A percentile compares a stretch with the other conserved stretches of the same genome.
Conservation (phyloP, 2,113 vertebrate genomes). For the Scolopax mira region DNA sequence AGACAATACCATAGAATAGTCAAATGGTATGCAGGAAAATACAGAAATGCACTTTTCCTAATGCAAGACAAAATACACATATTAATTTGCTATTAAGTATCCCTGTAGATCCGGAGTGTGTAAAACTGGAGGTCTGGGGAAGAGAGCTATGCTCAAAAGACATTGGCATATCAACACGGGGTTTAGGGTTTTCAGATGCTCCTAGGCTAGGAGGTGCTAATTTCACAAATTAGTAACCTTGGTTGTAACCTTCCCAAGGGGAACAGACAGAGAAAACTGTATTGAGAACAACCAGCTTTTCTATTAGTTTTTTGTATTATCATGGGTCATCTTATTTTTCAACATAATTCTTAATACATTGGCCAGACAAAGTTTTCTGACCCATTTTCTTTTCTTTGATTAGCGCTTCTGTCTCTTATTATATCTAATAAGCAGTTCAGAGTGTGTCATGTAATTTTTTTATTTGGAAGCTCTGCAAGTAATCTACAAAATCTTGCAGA, state of each 20-base stretch:
- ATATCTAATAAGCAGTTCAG: neutral
- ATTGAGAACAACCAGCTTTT: neutral
- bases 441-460: neutral
- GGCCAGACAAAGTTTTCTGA: neutral
- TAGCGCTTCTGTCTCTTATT: neutral
- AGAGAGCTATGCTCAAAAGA: neutral
- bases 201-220: neutral
- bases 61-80: fast-evolving
- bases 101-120: neutral
- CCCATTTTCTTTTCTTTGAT: neutral
- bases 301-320: neutral
- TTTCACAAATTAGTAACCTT: neutral
- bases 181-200: neutral
- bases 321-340: neutral
- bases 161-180: neutral
- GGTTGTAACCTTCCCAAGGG: neutral
- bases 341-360: neutral
- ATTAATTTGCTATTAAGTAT: neutral
- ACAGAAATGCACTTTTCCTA: neutral
- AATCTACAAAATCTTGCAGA: neutral
- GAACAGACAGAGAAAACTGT: neutral
- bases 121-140: neutral
- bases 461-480: neutral
- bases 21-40: neutral
- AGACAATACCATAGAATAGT: neutral